phyloP scores from a whole-genome alignment of 2,888 invertebrate species.

The Trissoscelio sp. region DNA sequence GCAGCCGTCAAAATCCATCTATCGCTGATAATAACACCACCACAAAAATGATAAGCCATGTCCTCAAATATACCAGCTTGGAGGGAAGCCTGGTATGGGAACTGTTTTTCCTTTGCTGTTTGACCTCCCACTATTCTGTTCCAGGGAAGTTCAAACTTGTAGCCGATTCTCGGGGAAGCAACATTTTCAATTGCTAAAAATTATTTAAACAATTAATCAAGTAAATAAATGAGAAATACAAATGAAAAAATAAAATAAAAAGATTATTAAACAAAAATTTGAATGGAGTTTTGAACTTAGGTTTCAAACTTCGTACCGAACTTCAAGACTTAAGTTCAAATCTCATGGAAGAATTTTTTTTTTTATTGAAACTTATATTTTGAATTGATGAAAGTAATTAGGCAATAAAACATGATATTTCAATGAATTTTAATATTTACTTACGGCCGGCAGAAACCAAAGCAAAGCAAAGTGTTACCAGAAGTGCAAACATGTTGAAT shows the following conservation, averaged over 20 bases:
- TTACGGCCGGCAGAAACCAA: constrained; percentile 32
- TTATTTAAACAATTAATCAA: too few species aligned
- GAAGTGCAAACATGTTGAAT: constrained; percentile 48
- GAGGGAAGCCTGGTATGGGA: constrained; percentile 65
- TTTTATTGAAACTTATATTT: too few species aligned
- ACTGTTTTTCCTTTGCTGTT: constrained; percentile 57
- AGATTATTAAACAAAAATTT: too few species aligned
- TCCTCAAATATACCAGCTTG: constrained; percentile 1
- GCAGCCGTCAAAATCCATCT: constrained; percentile 70
- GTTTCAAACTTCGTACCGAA: too few species aligned
- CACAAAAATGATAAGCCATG: constrained; percentile 55
- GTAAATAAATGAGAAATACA: too few species aligned
- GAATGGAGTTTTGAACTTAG: too few species aligned
- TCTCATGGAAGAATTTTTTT: too few species aligned
- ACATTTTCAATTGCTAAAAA: constrained; percentile 7
- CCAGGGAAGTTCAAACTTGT: background rate
- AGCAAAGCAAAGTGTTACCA: constrained; percentile 30
- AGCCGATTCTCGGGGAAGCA: too few species aligned
- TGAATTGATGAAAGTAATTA: too few species aligned
- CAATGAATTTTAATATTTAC: background rate
- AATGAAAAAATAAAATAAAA: too few species aligned
- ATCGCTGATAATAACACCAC: constrained; percentile 64
- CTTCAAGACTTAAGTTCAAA: too few species aligned
- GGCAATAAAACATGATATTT: too few species aligned
- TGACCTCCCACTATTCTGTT: constrained; percentile 54